Conservation (phyloP, 1,140 invertebrate genomes). For the Drosophila saltans region DNA sequence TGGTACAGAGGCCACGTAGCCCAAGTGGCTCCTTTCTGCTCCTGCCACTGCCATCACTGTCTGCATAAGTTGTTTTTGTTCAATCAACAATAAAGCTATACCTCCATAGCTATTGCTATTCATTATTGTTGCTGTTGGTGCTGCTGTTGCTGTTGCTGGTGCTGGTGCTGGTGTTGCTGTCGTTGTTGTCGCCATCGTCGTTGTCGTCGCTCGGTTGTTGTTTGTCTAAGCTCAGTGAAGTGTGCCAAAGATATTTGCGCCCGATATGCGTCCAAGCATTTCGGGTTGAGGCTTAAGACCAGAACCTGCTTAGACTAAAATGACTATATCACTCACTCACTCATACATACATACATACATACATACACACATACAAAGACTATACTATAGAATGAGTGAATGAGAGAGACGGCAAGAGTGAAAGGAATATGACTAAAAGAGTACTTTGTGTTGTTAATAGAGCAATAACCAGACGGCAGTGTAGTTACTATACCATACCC, state of each 20-base stretch:
- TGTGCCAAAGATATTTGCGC: conserved; percentile 73
- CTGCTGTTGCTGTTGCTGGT: conserved; percentile 37
- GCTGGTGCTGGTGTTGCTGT: conserved; percentile 13
- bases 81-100: conserved; percentile 73
- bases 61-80: conserved; percentile 64
- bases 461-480: conserved; percentile 54
- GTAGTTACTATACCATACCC: conserved; percentile 1
- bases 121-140: conserved; percentile 31
- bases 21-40: conserved; percentile 43
- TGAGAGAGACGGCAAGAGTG: background rate
- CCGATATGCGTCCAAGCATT: conserved; percentile 66
- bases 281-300: conserved; percentile 44
- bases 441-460: conserved; percentile 60
- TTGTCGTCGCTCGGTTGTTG: conserved; percentile 45
- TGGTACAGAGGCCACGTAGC: conserved; percentile 46
- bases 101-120: conserved; percentile 34
- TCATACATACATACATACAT: background rate
- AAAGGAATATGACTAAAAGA: conserved; percentile 51
- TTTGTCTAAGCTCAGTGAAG: conserved; percentile 76
- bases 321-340: conserved; percentile 59
- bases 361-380: background rate
- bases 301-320: conserved; percentile 33
- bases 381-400: conserved; percentile 11
- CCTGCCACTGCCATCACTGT: conserved; percentile 32
- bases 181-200: conserved; percentile 40